Percentiles rank a stretch among this genome's conserved stretches.
Evolutionary conservation across 2,113 vertebrate genomes (phyloP).

Genomic region (Oreochromis aureus): DNA sequence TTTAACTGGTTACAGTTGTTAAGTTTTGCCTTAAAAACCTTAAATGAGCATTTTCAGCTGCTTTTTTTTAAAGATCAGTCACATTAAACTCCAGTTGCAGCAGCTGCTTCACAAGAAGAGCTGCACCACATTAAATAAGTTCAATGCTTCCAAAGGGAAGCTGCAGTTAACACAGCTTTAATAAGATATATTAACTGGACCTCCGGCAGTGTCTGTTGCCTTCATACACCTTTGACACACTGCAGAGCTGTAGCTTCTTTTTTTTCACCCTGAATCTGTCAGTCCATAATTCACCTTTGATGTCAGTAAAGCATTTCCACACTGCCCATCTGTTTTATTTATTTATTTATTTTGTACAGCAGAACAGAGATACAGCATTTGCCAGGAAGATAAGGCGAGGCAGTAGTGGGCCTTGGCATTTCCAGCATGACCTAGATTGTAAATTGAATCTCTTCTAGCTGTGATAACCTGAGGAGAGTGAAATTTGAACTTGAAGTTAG

Average conservation of each 20-base stretch:
- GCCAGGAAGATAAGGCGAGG: neutral
- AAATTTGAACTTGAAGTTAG: neutral
- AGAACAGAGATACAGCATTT: neutral
- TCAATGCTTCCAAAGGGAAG: neutral
- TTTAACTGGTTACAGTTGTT: neutral
- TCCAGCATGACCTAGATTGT: conserved; percentile 33
- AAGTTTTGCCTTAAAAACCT: neutral
- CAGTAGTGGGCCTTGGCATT: neutral
- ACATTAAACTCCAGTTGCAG: neutral
- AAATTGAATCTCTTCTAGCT: conserved; percentile 15
- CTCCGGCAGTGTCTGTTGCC: neutral
- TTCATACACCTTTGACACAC: neutral
- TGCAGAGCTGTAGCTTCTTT: neutral
- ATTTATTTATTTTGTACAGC: neutral
- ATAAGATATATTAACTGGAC: neutral
- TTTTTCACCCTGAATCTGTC: neutral
- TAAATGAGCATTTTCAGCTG: neutral
- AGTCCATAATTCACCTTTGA: neutral
- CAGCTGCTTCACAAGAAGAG: neutral
- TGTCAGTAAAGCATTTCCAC: neutral
- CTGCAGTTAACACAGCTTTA: neutral
- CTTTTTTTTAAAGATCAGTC: neutral
- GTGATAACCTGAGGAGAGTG: neutral
- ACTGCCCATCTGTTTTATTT: neutral
- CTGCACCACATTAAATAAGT: accelerated